Base-by-base conservation (phyloP, 1,140 invertebrate genomes). In the Drosophila serrata region DNA sequence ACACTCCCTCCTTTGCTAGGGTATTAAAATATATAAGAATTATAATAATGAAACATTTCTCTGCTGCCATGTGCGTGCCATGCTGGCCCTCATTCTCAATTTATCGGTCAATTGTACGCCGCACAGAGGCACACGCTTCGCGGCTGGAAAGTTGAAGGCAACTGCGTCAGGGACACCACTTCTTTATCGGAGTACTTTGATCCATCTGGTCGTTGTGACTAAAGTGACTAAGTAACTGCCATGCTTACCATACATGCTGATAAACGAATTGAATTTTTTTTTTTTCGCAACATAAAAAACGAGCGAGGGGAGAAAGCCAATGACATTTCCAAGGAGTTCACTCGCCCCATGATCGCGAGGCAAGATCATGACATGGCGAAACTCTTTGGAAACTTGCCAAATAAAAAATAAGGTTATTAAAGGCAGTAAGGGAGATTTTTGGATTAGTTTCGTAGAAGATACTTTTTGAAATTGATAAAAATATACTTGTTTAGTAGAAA, bases 301-400 rank as follows among this genome's bases (percentile, higher is more conserved):
- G 37, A 53, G 45, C 17, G 39, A 27, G 59, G 35, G 35, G 68
- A 69, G 64, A 77, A 84, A 80, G 82, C 79, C 85, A 88, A 90
- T 90, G 85, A 88, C 85, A 90, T 81, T 85, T 85, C 57, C 63
- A 63, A 67, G 67, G 68, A 62, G 85, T 90, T 67, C 85, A 88
- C 79, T 88, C 77, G 84, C 85, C 85, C 75, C 63, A 39, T 4
- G 48, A 53, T 72, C 55, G 56, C 64, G 31, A 40, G 4, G 22
- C 48, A 37, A 74, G 65, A 76, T 77, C 59, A 79, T 79, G 69
- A 87, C 75, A 76, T 61, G 76, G 82, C 69, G 56, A 58, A 75
- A 64, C 65, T 63, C 59, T 68, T 63, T 79, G 53, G 49, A 35
- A 75, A 75, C n/a, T 82, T 61, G 68, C 17, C 43, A 35, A 49